Conservation (phyloP, 2,113 vertebrate genomes). For the Naja naja region DNA sequence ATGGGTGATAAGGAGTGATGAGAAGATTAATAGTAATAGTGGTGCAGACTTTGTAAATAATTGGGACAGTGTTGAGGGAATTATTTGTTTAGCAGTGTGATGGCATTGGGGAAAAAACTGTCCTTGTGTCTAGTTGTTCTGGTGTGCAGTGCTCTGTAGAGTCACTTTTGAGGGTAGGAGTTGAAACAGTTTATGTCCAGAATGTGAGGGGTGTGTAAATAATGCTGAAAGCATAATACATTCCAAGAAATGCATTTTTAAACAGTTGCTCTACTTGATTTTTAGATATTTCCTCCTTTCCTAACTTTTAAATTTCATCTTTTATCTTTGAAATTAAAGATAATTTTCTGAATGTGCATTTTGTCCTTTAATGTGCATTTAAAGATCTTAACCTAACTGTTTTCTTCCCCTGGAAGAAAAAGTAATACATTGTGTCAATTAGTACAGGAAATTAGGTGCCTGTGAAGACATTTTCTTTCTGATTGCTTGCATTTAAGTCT, state of each 20-base stretch:
- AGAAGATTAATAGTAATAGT: too few relatives aligned
- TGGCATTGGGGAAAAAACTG: too few relatives aligned
- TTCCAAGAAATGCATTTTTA: neutral
- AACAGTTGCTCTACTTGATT: conserved; percentile 23
- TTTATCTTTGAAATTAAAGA: conserved; percentile 56
- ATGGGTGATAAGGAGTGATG: too few relatives aligned
- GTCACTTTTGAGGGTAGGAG: too few relatives aligned
- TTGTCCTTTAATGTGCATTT: conserved; percentile 63
- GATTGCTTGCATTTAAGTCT: conserved; percentile 69
- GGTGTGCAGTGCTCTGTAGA: too few relatives aligned
- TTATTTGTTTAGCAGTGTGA: too few relatives aligned
- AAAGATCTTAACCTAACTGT: conserved; percentile 72
- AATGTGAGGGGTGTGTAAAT: too few relatives aligned
- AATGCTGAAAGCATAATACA: conserved; percentile 14
- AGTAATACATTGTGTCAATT: conserved; percentile 65
- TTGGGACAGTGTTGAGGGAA: too few relatives aligned
- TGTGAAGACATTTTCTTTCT: conserved; percentile 63
- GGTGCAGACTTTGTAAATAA: too few relatives aligned
- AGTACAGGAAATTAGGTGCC: conserved; percentile 57
- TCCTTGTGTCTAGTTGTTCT: too few relatives aligned
- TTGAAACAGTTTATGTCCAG: too few relatives aligned
- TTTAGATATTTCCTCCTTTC: neutral
- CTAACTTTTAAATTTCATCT: conserved; percentile 38
- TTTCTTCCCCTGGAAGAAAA: conserved; percentile 56
- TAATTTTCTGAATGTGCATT: conserved; percentile 45